A percentile compares a stretch with the other conserved stretches of the same genome.
Conservation (phyloP, 2,888 invertebrate species). For the Amblyjoppa proteus region DNA sequence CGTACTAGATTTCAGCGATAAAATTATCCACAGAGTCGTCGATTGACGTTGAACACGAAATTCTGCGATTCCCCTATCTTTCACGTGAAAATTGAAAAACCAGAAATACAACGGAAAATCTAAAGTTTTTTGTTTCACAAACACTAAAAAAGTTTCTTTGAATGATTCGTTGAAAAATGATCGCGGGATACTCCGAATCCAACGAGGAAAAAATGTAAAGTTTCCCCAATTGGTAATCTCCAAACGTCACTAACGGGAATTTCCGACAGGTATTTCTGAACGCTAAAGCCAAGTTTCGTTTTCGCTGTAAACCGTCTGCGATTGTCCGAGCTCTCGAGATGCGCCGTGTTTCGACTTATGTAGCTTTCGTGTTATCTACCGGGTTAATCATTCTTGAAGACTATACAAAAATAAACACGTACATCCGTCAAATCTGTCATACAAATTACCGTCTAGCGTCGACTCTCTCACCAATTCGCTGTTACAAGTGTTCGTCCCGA, state of each 20-base stretch:
- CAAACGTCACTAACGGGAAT: slow-evolving; percentile 12
- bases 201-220: neutral
- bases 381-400: slow-evolving; percentile 6
- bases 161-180: neutral
- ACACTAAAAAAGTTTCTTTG: neutral
- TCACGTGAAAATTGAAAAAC: neutral
- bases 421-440: neutral
- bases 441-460: neutral
- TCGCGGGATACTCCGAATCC: neutral
- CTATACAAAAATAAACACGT: slow-evolving; percentile 1
- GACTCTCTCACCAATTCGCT: neutral
- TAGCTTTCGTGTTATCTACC: neutral
- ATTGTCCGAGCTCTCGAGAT: neutral
- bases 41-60: neutral
- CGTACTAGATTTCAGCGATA: neutral
- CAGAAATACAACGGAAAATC: neutral
- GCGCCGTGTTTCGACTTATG: neutral
- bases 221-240: slow-evolving; percentile 14
- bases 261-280: slow-evolving; percentile 1
- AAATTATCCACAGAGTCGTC: neutral
- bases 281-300: slow-evolving; percentile 16
- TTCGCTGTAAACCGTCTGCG: slow-evolving; percentile 3
- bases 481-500: neutral
- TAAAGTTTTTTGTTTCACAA: neutral
- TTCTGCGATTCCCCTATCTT: neutral